phyloP scores from a whole-genome alignment of 2,888 invertebrate species.

The Clistopyga incitator region DNA sequence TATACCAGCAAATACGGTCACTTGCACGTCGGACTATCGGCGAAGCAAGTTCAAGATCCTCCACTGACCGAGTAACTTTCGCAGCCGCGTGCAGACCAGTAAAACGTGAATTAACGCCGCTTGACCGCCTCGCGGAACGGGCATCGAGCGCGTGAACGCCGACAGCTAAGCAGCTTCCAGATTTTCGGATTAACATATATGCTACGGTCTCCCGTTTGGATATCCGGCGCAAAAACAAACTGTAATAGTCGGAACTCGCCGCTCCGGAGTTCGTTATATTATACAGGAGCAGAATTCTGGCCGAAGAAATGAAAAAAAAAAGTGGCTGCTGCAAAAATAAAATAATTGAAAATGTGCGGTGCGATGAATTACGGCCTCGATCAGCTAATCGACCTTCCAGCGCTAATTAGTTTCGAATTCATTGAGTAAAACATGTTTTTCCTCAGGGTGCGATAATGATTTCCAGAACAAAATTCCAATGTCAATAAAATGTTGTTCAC shows the following conservation, averaged over 20 bases:
- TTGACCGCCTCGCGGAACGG: background rate
- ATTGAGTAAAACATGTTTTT: too few relatives aligned
- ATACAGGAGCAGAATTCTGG: background rate
- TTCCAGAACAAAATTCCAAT: too few relatives aligned
- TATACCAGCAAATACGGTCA: background rate
- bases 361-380: background rate
- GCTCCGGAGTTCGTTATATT: background rate
- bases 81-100: conserved; percentile 3
- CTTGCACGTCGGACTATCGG: background rate
- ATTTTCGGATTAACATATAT: conserved; percentile 17
- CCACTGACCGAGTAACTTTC: conserved; percentile 42
- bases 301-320: background rate
- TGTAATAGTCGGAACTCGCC: background rate
- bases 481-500: too few relatives aligned
- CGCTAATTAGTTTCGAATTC: background rate
- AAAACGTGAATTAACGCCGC: conserved; percentile 8
- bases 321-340: background rate
- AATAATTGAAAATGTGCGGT: background rate
- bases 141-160: conserved; percentile 3
- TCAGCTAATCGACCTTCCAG: background rate
- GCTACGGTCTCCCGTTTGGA: background rate
- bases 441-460: too few relatives aligned
- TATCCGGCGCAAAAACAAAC: background rate
- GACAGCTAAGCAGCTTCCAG: conserved; percentile 1
- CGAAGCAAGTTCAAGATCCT: conserved; percentile 39